Conservation (phyloP, 2,113 vertebrate species). For the Calonectris borealis region DNA sequence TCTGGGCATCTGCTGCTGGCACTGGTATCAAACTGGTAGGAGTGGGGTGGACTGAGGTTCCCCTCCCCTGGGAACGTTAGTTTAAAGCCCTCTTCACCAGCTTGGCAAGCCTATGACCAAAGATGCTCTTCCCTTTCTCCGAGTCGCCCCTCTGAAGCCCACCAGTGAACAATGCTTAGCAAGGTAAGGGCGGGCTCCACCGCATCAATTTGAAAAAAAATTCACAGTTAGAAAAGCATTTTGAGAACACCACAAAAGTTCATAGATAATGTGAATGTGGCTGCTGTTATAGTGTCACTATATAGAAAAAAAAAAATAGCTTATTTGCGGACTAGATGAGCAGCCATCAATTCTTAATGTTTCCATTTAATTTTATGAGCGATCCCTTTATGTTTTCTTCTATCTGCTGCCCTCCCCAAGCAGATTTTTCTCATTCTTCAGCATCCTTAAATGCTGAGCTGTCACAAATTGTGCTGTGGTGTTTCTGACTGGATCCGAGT, state of each 20-base stretch:
- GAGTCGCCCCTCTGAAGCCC: not conserved
- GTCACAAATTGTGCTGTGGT: not conserved
- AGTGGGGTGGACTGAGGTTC: not conserved
- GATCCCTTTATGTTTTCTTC: constrained; percentile 48
- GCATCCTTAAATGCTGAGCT: constrained; percentile 47
- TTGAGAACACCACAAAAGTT: not conserved
- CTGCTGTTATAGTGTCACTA: not conserved
- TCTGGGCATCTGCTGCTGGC: not conserved
- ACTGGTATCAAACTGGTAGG: not conserved
- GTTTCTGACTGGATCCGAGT: constrained; percentile 3
- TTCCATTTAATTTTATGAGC: constrained; percentile 64
- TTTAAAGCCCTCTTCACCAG: not conserved
- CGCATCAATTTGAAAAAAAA: not conserved
- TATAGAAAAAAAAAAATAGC: constrained; percentile 47
- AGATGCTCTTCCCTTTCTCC: not conserved
- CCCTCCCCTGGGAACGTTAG: not conserved
- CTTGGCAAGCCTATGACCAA: not conserved
- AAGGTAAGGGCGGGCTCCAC: not conserved
- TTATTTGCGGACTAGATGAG: constrained; percentile 54
- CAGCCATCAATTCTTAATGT: constrained; percentile 56
- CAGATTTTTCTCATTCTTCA: constrained; percentile 33
- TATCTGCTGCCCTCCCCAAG: not conserved
- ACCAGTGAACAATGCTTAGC: not conserved
- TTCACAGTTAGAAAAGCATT: not conserved
- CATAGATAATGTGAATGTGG: not conserved